Conservation (phyloP, 2,888 invertebrate species). For the Opisthograptis luteolata region DNA sequence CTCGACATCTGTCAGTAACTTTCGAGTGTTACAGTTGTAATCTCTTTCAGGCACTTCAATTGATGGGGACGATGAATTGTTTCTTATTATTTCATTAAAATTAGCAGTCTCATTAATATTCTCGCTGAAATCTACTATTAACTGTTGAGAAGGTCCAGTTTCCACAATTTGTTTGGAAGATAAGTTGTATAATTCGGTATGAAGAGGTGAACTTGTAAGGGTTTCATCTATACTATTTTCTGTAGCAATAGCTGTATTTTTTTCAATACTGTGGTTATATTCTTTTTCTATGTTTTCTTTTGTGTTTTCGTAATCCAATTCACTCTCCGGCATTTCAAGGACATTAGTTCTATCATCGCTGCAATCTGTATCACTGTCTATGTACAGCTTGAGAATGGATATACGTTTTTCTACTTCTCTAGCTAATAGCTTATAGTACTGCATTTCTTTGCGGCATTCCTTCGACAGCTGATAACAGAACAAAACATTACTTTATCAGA, state of each 20-base stretch:
- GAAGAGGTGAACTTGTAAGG: constrained; percentile 10
- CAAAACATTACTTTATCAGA: constrained; percentile 22
- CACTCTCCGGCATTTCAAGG: constrained; percentile 62
- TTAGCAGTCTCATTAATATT: constrained; percentile 56
- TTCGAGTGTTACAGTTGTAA: constrained; percentile 51
- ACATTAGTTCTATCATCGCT: constrained; percentile 61
- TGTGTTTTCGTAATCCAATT: constrained; percentile 50
- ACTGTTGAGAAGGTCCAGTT: constrained; percentile 47
- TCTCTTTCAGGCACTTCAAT: constrained; percentile 70
- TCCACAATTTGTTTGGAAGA: constrained; percentile 9
- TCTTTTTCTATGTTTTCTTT: constrained; percentile 39
- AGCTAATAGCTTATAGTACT: constrained; percentile 87
- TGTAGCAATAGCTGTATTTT: constrained; percentile 17
- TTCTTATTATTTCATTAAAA: constrained; percentile 38
- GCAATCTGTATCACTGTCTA: constrained; percentile 58
- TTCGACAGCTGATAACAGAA: constrained; percentile 85
- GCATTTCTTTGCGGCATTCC: constrained; percentile 86
- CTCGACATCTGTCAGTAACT: constrained; percentile 43
- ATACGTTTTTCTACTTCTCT: constrained; percentile 86
- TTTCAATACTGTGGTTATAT: constrained; percentile 42
- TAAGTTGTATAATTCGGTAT: constrained; percentile 19
- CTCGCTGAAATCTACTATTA: constrained; percentile 62
- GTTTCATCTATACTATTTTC: constrained; percentile 12
- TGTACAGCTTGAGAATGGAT: constrained; percentile 66
- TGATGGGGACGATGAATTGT: constrained; percentile 28